Base-by-base conservation (phyloP, 2,797 vertebrate genomes). In the Sebastes baramenuke region DNA sequence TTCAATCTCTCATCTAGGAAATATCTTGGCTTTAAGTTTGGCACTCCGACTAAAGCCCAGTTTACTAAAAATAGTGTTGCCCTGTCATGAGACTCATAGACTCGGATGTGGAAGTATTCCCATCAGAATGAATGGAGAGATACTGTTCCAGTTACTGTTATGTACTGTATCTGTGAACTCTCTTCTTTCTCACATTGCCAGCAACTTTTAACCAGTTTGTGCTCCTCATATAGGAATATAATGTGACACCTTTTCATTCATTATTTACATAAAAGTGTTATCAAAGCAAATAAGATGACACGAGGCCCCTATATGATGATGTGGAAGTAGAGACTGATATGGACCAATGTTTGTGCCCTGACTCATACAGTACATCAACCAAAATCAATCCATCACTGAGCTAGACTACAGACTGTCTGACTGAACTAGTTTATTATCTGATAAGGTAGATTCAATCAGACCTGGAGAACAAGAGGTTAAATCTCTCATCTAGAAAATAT, bases 1-100 rank as follows among this genome's bases (percentile, higher is more conserved):
- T 76, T 54, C 18, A 16, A 60, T 34, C 46, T 67, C 22, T 54
- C 30, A 56, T 79, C 29, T 30, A 18, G 54, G 22, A 61, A 71
- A 59, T 52, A 75, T 58, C 36, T 65, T 42, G 59, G 42, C 74
- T 77, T 76, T 60, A 2, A 11, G 27, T 34, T 36, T 78, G 60
- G 16, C 64, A 66, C 22, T 42, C 59, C 66, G 42, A 4, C 14
- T 60, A 38, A 71, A 77, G 27, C 67, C 54, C 55, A n/a, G 52
- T 2, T 83, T 49, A 88, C 96, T 96, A 97, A 96, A 96, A 96
- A 95, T 97, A 97, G 87, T 52, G 61, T 56, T 72, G 76, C 20
- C 29, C 79, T 4, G 52, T 76, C 49, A 67, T 30, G 60, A 34
- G 10, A 34, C 34, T 34, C 34, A 34, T 34, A 34, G 34, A 34